phyloP scores from a whole-genome alignment of 2,888 invertebrate species.

The Drosophila borborema region DNA sequence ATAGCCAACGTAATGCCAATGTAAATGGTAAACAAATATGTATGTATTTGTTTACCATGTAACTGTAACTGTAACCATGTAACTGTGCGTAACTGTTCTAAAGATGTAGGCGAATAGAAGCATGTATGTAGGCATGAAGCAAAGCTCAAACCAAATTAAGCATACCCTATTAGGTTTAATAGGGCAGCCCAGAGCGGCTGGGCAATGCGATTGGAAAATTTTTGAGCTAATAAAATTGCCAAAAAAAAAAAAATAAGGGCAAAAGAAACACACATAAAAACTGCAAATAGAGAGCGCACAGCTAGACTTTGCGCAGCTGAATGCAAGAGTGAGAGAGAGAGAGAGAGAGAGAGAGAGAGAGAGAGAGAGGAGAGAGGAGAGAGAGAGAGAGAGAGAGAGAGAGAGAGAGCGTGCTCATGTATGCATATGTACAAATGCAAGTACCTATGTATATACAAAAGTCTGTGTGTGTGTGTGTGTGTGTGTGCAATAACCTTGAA shows the following conservation, averaged over 20 bases:
- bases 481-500: constrained; percentile 66
- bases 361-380: constrained; percentile 27
- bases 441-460: constrained; percentile 1
- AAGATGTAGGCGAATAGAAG: constrained; percentile 2
- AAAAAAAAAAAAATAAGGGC: constrained; percentile 30
- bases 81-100: neutral
- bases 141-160: neutral
- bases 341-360: constrained; percentile 29
- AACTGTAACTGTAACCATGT: too few relatives aligned
- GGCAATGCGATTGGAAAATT: constrained; percentile 55
- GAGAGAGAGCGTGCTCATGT: constrained; percentile 20
- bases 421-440: constrained; percentile 9
- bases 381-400: constrained; percentile 12
- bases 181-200: constrained; percentile 2
- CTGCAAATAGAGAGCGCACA: constrained; percentile 18
- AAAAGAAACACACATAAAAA: constrained; percentile 21
- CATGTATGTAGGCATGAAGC: neutral
- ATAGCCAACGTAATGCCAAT: neutral
- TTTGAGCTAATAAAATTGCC: constrained; percentile 45
- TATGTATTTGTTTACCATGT: too few relatives aligned
- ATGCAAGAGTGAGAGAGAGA: constrained; percentile 21
- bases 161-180: neutral
- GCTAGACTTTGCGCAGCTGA: constrained; percentile 6
- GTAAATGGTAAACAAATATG: neutral
- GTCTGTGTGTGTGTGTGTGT: constrained; percentile 5